Percentiles rank a stretch among this genome's conserved stretches.
phyloP scores from a whole-genome alignment of 2,888 invertebrate species.

The Rhogogaster chlorosoma region DNA sequence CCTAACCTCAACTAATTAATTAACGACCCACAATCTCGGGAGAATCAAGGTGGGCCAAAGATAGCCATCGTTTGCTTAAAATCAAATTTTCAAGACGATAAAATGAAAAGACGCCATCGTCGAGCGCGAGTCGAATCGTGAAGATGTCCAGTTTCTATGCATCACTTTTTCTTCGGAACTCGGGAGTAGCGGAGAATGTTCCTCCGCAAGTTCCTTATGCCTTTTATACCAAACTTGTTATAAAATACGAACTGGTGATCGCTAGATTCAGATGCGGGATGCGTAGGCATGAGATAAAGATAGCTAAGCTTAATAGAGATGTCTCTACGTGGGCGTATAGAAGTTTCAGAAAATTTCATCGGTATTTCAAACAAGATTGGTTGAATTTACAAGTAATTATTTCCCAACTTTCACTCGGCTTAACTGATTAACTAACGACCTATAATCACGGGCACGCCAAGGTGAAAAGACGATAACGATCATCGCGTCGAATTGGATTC shows the following conservation, averaged over 20 bases:
- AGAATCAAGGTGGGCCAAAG: neutral
- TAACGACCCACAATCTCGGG: neutral
- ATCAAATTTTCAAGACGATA: neutral
- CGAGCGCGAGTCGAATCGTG: neutral
- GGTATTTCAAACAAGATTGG: slow-evolving; percentile 19
- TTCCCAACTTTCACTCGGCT: slow-evolving; percentile 1
- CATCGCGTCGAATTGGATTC: slow-evolving; percentile 18
- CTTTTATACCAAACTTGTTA: neutral
- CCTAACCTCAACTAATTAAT: slow-evolving; percentile 39
- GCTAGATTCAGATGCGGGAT: neutral
- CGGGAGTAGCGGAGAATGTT: neutral
- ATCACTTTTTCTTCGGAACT: neutral
- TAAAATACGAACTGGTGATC: slow-evolving; percentile 5
- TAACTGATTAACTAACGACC: slow-evolving; percentile 45
- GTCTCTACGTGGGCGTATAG: neutral
- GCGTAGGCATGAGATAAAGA: slow-evolving; percentile 17
- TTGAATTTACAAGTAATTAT: slow-evolving; percentile 36
- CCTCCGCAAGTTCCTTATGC: neutral
- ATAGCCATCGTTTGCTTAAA: neutral
- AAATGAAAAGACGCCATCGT: neutral
- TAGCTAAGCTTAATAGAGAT: slow-evolving; percentile 15
- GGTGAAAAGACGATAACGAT: slow-evolving; percentile 32
- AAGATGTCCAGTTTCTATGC: neutral
- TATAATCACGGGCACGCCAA: slow-evolving; percentile 40
- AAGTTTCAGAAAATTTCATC: slow-evolving; percentile 6